Percentiles rank a stretch among this genome's conserved stretches.
Evolutionary conservation across 2,888 invertebrate genomes (phyloP).

Genomic region (Acronicta psi): DNA sequence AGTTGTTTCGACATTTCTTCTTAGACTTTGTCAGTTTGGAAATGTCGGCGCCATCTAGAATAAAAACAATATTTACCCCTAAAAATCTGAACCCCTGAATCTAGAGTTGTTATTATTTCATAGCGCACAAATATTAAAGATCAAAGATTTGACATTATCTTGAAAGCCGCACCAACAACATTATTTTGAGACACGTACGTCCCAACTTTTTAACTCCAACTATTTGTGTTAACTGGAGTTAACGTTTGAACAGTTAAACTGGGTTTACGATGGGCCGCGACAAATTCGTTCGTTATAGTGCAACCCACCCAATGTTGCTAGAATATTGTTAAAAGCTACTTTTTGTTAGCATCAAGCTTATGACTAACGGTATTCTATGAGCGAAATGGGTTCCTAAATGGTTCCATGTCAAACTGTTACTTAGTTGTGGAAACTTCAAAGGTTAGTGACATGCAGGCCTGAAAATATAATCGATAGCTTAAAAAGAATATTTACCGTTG

Average conservation of each 20-base stretch:
- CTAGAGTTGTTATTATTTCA: no score
- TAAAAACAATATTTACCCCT: no score
- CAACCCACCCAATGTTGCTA: constrained; percentile 29
- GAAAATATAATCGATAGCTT: no score
- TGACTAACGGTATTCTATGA: constrained; percentile 12
- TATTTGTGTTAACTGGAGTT: constrained; percentile 50
- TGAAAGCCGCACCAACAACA: neutral
- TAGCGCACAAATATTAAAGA: neutral
- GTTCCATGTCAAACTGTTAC: neutral
- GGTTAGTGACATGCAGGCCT: no score
- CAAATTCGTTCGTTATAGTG: constrained; percentile 52
- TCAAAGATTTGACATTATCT: neutral
- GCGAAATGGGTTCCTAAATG: constrained; percentile 2
- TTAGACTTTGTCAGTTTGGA: no score
- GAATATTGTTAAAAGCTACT: constrained; percentile 25
- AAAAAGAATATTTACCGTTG: no score
- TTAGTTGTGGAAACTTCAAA: neutral
- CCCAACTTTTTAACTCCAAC: constrained; percentile 35
- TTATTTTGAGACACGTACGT: constrained; percentile 27
- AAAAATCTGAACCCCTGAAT: no score
- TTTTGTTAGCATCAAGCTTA: constrained; percentile 19
- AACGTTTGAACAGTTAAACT: constrained; percentile 50
- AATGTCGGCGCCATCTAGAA: no score
- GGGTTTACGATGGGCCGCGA: constrained; percentile 54
- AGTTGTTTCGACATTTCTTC: no score